phyloP scores from a whole-genome alignment of 2,113 vertebrate genomes.

The Pedionomus torquatus region DNA sequence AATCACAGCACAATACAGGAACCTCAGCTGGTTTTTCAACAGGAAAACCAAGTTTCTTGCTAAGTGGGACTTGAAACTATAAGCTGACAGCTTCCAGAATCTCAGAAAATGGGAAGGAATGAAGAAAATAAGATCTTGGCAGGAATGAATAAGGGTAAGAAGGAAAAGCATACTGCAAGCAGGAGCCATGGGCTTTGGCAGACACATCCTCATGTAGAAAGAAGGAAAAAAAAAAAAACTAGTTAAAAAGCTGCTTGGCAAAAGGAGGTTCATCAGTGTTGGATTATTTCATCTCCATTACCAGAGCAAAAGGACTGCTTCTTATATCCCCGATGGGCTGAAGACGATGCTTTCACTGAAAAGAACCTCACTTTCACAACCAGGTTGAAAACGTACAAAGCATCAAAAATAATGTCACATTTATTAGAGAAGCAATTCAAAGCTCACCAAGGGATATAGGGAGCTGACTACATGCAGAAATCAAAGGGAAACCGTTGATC shows the following conservation, averaged over 20 bases:
- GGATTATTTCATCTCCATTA: constrained; percentile 27
- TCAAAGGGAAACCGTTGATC: constrained; percentile 50
- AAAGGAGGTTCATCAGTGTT: constrained; percentile 20
- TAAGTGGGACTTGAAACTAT: constrained; percentile 17
- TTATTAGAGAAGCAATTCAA: constrained; percentile 40
- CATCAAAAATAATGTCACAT: constrained; percentile 35
- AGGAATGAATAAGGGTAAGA: constrained; percentile 30
- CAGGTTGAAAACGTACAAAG: not conserved
- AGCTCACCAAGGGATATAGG: not conserved
- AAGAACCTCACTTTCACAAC: not conserved
- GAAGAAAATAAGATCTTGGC: constrained; percentile 45
- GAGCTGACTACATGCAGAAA: constrained; percentile 37
- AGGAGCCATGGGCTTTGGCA: constrained; percentile 44
- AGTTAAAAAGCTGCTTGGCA: constrained; percentile 50
- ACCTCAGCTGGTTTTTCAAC: not conserved
- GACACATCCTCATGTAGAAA: not conserved
- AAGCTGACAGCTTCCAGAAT: constrained; percentile 26
- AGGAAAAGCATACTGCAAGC: constrained; percentile 45
- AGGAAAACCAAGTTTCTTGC: constrained; percentile 2
- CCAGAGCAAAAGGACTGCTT: constrained; percentile 8
- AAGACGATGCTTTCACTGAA: not conserved
- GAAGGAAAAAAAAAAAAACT: not conserved
- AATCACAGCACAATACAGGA: not conserved
- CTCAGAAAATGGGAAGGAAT: constrained; percentile 6
- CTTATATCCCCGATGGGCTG: not conserved